Percentiles rank a stretch among this genome's conserved stretches.
Conservation (phyloP, 2,888 invertebrate species). For the Synanthedon vespiformis region DNA sequence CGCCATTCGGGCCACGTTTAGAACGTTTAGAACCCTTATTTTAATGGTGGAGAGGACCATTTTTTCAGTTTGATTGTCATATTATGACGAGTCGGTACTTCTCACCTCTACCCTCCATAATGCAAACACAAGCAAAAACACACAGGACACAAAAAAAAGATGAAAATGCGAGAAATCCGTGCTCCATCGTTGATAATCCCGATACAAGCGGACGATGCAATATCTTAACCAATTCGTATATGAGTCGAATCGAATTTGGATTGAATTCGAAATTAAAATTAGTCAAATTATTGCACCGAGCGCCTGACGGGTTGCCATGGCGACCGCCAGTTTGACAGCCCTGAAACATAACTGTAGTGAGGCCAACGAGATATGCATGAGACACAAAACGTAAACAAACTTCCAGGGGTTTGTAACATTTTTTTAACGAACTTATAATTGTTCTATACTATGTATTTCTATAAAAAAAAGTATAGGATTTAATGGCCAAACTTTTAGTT, state of each 20-base stretch:
- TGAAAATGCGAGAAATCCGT: conserved; percentile 4
- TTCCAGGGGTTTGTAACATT: too few species aligned
- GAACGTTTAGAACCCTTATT: too few species aligned
- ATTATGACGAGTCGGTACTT: too few species aligned
- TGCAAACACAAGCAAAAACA: conserved; percentile 4
- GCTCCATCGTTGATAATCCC: conserved; percentile 36
- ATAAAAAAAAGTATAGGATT: too few species aligned
- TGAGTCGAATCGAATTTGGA: conserved; percentile 14
- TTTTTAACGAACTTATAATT: too few species aligned
- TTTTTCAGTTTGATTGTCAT: too few species aligned
- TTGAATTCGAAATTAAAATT: conserved; percentile 41
- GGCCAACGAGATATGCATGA: neutral
- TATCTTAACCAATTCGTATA: conserved; percentile 68
- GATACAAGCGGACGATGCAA: conserved; percentile 61
- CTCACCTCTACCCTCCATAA: too few species aligned
- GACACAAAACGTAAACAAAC: too few species aligned
- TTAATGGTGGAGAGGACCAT: too few species aligned
- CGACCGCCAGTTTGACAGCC: conserved; percentile 1
- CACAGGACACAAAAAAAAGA: conserved; percentile 4
- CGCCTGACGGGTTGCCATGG: conserved; percentile 37
- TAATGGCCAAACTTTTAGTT: too few species aligned
- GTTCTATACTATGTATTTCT: too few species aligned
- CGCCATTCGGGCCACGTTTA: too few species aligned
- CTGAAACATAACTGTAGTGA: neutral
- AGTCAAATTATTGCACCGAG: conserved; percentile 68